Evolutionary conservation across 2,113 vertebrate genomes (phyloP).

Genomic region (Amblyopsis rosae): DNA sequence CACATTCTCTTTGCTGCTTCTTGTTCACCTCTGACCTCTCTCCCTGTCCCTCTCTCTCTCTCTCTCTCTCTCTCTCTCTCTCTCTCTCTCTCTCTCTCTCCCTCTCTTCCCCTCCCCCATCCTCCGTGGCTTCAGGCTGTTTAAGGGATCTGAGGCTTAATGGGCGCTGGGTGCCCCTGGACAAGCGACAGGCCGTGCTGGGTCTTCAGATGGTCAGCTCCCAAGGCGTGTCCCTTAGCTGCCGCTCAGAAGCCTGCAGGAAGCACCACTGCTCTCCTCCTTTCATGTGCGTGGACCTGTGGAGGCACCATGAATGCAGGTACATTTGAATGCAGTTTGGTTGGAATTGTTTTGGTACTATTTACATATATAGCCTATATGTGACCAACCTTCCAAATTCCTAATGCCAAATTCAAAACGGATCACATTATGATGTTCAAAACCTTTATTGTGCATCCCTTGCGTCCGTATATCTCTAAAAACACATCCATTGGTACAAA

Average conservation of each 20-base stretch:
- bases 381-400: too few relatives aligned
- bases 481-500: too few relatives aligned
- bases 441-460: too few relatives aligned
- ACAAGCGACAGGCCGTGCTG: conserved; percentile 67
- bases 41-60: background rate
- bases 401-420: too few relatives aligned
- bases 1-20: background rate
- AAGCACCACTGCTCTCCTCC: conserved; percentile 82
- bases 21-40: background rate
- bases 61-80: background rate
- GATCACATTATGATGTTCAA: too few relatives aligned
- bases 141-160: conserved; percentile 85
- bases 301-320: conserved; percentile 90
- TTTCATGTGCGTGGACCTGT: conserved; percentile 85
- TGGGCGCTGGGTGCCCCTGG: conserved; percentile 78
- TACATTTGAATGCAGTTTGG: conserved; percentile 6
- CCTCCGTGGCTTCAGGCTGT: conserved; percentile 75
- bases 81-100: background rate
- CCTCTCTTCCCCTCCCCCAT: background rate
- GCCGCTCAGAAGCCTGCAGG: conserved; percentile 83
- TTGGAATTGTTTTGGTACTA: background rate
- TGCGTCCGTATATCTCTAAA: too few relatives aligned
- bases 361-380: too few relatives aligned
- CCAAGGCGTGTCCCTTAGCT: conserved; percentile 80
- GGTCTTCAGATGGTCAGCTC: conserved; percentile 77